These are phyloP conservation scores for Cynaeus angustus DNA, from an alignment of 2,888 invertebrate species.

Conservation along the genomic window DNA sequence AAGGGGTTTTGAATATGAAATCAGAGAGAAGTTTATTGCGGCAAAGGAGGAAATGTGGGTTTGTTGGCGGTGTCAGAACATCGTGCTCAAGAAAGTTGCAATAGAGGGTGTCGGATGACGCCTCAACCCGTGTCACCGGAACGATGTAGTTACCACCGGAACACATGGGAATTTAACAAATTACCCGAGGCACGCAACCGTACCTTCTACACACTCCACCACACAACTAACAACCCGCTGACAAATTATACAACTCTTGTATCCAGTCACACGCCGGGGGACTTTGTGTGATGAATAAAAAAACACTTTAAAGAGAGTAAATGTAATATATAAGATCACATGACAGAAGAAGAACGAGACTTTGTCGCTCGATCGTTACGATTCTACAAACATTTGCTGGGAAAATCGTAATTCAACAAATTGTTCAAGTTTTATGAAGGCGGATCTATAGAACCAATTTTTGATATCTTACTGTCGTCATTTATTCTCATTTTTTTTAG, in stretches of 20 bases:
- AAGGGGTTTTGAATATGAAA: conserved; percentile 29
- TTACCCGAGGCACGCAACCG: conserved; percentile 54
- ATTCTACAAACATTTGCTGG: not conserved
- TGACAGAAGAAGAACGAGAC: conserved; percentile 5
- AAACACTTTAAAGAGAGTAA: conserved; percentile 30
- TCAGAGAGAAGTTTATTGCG: conserved; percentile 19
- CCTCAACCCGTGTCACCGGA: conserved; percentile 55
- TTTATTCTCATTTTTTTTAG: no score
- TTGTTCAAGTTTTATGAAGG: not conserved
- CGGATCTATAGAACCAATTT: not conserved
- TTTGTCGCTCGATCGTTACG: conserved; percentile 4
- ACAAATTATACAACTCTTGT: conserved; percentile 50
- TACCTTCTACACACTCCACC: conserved; percentile 46
- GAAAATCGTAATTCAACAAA: not conserved
- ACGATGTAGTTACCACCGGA: conserved; percentile 57
- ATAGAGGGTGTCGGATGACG: conserved; percentile 52
- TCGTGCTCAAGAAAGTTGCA: conserved; percentile 45
- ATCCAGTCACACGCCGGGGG: conserved; percentile 33
- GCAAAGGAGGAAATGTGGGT: conserved; percentile 17
- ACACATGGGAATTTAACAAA: conserved; percentile 59
- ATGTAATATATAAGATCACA: conserved; percentile 12
- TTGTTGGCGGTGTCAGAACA: conserved; percentile 27
- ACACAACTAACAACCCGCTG: conserved; percentile 47
- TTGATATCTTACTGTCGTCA: no score
- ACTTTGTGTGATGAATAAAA: conserved; percentile 34